A percentile compares a stretch with the other conserved stretches of the same genome.
Evolutionary conservation across 2,113 vertebrate genomes (phyloP).

Genomic region (Symphodus melops): DNA sequence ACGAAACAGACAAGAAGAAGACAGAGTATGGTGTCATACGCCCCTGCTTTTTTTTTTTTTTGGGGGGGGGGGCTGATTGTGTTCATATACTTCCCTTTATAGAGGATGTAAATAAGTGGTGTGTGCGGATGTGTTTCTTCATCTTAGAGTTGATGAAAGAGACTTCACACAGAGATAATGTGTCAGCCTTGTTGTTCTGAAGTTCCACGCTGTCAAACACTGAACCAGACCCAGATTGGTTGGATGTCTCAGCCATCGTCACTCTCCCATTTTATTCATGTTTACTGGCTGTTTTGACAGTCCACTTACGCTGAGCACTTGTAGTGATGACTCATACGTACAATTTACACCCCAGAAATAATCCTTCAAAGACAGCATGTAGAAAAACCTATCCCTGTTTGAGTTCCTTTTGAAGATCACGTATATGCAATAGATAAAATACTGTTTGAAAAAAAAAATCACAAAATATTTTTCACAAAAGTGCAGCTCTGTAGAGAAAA

Average conservation of each 20-base stretch:
- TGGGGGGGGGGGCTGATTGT: neutral
- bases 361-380: conserved; percentile 32
- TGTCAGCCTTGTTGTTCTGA: neutral
- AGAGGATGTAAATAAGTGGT: neutral
- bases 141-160: neutral
- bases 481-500: conserved; percentile 62
- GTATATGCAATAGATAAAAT: conserved; percentile 35
- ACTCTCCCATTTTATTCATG: conserved; percentile 51
- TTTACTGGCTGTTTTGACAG: conserved; percentile 33
- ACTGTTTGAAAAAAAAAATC: conserved; percentile 26
- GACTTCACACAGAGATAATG: neutral
- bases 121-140: too few species aligned
- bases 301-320: conserved; percentile 5
- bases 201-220: neutral
- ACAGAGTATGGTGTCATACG: too few species aligned
- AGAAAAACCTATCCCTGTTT: conserved; percentile 32
- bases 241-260: conserved; percentile 6
- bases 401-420: conserved; percentile 25
- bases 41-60: neutral
- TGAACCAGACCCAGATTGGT: conserved; percentile 28
- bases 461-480: conserved; percentile 59
- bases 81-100: neutral
- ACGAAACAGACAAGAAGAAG: too few species aligned
- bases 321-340: neutral
- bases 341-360: conserved; percentile 3